Percentiles rank a stretch among this genome's conserved stretches.
These are phyloP conservation scores for Aegithalos caudatus DNA, from an alignment of 2,113 vertebrate species.

Conservation along the genomic window DNA sequence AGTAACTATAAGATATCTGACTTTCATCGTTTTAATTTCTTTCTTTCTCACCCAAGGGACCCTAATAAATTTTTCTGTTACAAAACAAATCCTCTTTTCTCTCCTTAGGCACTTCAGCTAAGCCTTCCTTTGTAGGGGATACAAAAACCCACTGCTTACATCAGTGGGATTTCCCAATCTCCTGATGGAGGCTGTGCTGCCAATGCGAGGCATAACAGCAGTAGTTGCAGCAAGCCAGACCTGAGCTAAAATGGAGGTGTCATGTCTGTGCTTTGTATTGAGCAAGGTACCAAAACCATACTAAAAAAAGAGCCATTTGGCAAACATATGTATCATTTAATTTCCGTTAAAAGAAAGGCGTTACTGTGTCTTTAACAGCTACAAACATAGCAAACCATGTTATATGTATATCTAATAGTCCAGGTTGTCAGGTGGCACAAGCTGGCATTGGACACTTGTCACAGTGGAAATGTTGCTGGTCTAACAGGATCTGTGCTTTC, in stretches of 20 bases:
- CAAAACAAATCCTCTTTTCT: not conserved
- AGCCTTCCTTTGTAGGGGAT: not conserved
- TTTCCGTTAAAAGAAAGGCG: not conserved
- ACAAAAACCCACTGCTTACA: not conserved
- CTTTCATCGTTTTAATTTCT: not conserved
- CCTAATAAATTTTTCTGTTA: not conserved
- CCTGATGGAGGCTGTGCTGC: not conserved
- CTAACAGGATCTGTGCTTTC: not conserved
- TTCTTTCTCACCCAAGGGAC: not conserved
- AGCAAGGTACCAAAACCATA: not conserved
- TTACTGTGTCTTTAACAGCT: not conserved
- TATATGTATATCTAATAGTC: not conserved
- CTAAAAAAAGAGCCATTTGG: not conserved
- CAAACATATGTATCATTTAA: not conserved
- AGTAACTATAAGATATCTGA: not conserved
- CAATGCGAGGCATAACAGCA: not conserved
- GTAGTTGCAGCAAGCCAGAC: not conserved
- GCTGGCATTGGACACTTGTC: not conserved
- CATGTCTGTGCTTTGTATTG: not conserved
- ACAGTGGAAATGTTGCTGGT: not conserved
- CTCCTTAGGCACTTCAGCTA: not conserved
- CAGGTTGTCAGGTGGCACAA: rapidly evolving
- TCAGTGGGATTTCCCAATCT: not conserved
- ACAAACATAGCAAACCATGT: not conserved
- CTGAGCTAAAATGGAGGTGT: not conserved